A percentile compares a stretch with the other conserved stretches of the same genome.
phyloP scores from a whole-genome alignment of 2,113 vertebrate species.

The Phyllostomus hastatus region DNA sequence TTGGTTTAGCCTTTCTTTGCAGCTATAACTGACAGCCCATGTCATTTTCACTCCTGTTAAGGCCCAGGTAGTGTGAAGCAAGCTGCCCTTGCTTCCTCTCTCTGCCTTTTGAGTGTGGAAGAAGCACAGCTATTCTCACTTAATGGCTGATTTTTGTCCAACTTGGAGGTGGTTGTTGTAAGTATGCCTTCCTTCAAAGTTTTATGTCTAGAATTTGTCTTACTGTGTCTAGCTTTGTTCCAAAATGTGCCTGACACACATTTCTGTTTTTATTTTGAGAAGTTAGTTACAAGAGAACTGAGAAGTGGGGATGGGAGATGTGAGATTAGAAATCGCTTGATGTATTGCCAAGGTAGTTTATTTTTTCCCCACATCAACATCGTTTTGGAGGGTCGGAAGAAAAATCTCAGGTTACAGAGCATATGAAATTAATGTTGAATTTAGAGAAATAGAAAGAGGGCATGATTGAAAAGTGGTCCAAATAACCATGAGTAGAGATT shows the following conservation, averaged over 20 bases:
- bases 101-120: background rate
- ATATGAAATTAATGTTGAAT: constrained; percentile 40
- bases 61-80: constrained; percentile 19
- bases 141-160: background rate
- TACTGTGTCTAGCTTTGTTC: background rate
- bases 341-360: background rate
- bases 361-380: background rate
- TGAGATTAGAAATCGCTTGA: background rate
- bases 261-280: constrained; percentile 42
- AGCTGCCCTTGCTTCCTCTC: background rate
- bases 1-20: background rate
- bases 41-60: background rate
- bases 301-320: background rate
- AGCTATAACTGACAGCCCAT: constrained; percentile 6
- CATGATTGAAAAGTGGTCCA: background rate
- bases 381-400: background rate
- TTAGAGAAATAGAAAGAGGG: background rate
- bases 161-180: background rate
- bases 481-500: background rate
- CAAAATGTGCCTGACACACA: background rate
- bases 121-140: background rate
- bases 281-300: background rate
- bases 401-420: background rate
- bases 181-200: constrained; percentile 23
- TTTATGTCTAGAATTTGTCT: constrained; percentile 35